A percentile compares a stretch with the other conserved stretches of the same genome.
phyloP scores from a whole-genome alignment of 2,113 vertebrate species.

The pig (Sus scrofa) region T2T-Sscrofa CM000826.6:99261501-99262000 shows the following conservation, averaged over 20 bases:
- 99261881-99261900: constrained; percentile 42
- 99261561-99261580: constrained; percentile 55
- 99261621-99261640: background rate
- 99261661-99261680: background rate
- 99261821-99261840: constrained; percentile 57
- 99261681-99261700: background rate
- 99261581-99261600: background rate
- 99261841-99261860: constrained; percentile 72
- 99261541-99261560: background rate
- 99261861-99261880: constrained; percentile 58
- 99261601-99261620: background rate
- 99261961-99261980: background rate
- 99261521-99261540: background rate
- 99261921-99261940: background rate
- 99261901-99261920: background rate
- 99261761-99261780: background rate
- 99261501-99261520: background rate
- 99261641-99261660: background rate
- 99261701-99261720: background rate
- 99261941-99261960: background rate
- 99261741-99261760: constrained; percentile 27
- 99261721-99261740: background rate
- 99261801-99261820: constrained; percentile 38
- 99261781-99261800: background rate
- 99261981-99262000: background rate